Conservation (phyloP, 1,140 invertebrate species). For the Dufourea novaeangliae region DNA sequence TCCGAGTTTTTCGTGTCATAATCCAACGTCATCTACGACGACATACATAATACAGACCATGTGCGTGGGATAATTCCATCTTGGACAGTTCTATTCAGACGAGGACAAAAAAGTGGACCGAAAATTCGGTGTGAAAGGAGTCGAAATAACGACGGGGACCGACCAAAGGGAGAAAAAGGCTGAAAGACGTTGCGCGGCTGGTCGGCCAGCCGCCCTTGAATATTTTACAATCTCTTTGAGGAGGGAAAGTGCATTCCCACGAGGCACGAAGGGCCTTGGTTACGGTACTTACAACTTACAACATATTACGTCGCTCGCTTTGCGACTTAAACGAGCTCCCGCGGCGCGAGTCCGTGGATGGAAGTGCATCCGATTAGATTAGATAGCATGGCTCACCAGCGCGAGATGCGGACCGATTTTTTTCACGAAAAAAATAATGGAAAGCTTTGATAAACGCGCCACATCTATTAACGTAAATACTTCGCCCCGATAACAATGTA, state of each 20-base stretch:
- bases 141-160: not conserved
- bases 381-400: constrained; percentile 27
- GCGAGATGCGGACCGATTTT: not conserved
- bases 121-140: not conserved
- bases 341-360: not conserved
- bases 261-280: constrained; percentile 44
- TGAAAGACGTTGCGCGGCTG: not conserved
- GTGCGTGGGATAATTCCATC: not conserved
- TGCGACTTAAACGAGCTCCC: constrained; percentile 32
- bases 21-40: not conserved
- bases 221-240: constrained; percentile 41
- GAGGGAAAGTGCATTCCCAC: constrained; percentile 50
- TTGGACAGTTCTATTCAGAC: not conserved
- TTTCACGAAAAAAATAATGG: not conserved
- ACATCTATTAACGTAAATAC: not conserved
- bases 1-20: not conserved
- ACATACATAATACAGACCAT: not conserved
- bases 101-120: not conserved
- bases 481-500: not conserved
- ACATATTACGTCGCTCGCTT: constrained; percentile 25
- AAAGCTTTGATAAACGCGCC: not conserved
- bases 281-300: too few species aligned
- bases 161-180: not conserved
- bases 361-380: constrained; percentile 54
- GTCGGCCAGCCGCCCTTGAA: constrained; percentile 23